Evolutionary conservation across 2,888 invertebrate genomes (phyloP), one percentile per base, ranked within the genome.

Genomic region (Ochropleura leucogaster): DNA sequence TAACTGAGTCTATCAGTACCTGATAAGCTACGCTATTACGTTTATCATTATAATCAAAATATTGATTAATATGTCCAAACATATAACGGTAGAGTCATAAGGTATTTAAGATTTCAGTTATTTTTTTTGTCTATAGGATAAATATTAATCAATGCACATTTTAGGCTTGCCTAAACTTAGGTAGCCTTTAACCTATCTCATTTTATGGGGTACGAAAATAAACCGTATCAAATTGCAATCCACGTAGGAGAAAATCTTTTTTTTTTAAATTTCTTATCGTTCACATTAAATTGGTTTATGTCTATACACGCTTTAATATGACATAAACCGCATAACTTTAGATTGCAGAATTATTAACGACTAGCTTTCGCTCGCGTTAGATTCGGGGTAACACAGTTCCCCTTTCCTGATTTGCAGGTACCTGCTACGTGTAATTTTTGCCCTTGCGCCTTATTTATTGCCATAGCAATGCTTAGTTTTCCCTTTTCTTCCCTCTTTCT

Each of bases 31-130:
- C 4, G 14, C 4, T 55, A 72, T 72, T 72, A 79, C n/a, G 8
- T 78, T 78, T 40, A 46, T 57, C 44, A 57, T 30, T 30, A 7
- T 12, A 44, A 44, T 77, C 47, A 77, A 20, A 51, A 78, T 46
- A 59, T 51, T 20, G 20, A 72, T 59, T 79, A n/a, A 1, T n/a
- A 5, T 30, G 14, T 6, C 12, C 30, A 40, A 55, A 72, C 53
- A 42, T 40, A 71, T 51, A 44, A 18, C 20, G 49, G 18, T n/a
- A 3, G 7, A 44, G 14, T 44, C 44, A 44, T 44, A 14, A 62
- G 0, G 7, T 44, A 7, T 10, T 42, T 44, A 4, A 59, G 57
- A 8, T 30, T 40, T 16, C 8, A 59, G 16, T 16, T 16, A 40
- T 30, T 30, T 30, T 30, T 30, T 7, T n/a, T 44, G 44, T 7